Evolutionary conservation across 1,140 invertebrate species (phyloP), one percentile per base, ranked within the genome.

Genomic region (Philopotamus ludificatus): DNA sequence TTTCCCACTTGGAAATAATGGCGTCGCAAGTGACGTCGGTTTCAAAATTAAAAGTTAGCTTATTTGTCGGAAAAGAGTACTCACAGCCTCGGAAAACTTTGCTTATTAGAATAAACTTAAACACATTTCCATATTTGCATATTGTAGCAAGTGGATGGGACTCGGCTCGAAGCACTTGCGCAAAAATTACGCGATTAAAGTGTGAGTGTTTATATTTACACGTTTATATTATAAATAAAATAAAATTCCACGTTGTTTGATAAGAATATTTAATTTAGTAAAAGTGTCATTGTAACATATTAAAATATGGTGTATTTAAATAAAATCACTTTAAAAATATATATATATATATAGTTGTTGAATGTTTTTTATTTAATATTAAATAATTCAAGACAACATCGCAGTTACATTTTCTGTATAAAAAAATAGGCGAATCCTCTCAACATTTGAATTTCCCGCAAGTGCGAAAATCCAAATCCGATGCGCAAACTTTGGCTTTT

Each of bases 371-470:
- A 12, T 18, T 15, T 44, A 15, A 44, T n/a, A 39, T 39, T 39
- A 39, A 7, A 39, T n/a, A 8, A 39, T 39, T 7, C 20, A 44
- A 44, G 42, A 44, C n/a, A 44, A 12, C 3, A 3, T 18, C 42
- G 20, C n/a, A 44, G 20, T 12, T 44, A 44, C n/a, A 44, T 18
- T 44, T 15, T 44, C 20, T 12, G 20, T 15, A 44, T 44, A 12
- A 12, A 44, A 18, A 54, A 18, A 25, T 12, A 21, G 25, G 21
- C 53, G 49, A 65, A 70, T 65, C 63, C 67, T 34, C 63, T 42
- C 42, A 63, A 55, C 34, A 63, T 70, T 70, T 70, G 67, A 70
- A 70, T 70, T 65, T 66, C 63, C 53, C 54, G 57, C 50, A 59
- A 22, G 39, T 34, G 53, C 42, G 50, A 70, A 60, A 65, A 65